phyloP scores from a whole-genome alignment of 2,888 invertebrate species.

The Crepidodera aurea region DNA sequence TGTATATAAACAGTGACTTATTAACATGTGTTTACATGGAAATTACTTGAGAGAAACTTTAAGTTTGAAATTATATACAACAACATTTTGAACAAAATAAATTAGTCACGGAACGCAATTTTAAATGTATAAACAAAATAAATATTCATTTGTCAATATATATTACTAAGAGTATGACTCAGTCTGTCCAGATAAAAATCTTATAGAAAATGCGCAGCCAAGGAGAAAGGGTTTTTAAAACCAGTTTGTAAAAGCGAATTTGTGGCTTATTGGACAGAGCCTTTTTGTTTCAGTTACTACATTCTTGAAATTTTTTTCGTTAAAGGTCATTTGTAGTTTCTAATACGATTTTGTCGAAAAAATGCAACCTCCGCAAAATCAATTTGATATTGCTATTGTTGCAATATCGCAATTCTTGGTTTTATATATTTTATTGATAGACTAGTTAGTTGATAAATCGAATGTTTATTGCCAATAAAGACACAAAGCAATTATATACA shows the following conservation, averaged over 20 bases:
- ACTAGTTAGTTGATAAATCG: too few relatives aligned
- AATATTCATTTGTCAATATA: conserved; percentile 1
- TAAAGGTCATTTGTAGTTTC: conserved; percentile 10
- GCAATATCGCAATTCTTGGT: neutral
- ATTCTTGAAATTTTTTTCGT: conserved; percentile 20
- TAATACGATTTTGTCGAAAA: neutral
- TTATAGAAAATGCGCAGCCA: conserved; percentile 5
- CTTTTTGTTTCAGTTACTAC: conserved; percentile 17
- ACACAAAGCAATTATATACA: too few relatives aligned
- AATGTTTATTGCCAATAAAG: too few relatives aligned
- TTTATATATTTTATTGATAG: neutral
- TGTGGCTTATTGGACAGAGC: neutral
- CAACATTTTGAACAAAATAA: neutral
- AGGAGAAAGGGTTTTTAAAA: conserved; percentile 12
- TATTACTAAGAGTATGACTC: conserved; percentile 1
- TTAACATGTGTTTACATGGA: too few relatives aligned
- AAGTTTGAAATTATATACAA: neutral
- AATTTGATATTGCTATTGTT: neutral
- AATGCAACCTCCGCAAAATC: conserved; percentile 1
- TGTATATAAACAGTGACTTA: too few relatives aligned
- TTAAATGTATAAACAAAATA: neutral
- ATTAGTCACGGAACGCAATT: neutral
- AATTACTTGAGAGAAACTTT: too few relatives aligned
- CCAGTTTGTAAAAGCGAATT: neutral
- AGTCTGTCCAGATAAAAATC: conserved; percentile 13